Percentiles rank a stretch among this genome's conserved stretches.
Evolutionary conservation across 2,888 invertebrate genomes (phyloP).

Genomic region (Ectemnius lituratus): DNA sequence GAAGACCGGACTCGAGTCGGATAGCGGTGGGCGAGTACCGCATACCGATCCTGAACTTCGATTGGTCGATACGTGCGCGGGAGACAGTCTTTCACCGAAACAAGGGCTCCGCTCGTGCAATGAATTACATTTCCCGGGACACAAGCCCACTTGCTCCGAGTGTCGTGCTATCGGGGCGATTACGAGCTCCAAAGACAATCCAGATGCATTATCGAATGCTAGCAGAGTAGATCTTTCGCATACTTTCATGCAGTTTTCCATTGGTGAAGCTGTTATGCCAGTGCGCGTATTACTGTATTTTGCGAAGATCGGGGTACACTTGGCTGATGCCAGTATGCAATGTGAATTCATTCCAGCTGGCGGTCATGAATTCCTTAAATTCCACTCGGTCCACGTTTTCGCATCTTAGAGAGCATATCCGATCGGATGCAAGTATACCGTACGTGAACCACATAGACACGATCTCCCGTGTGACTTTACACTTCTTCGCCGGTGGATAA

Average conservation of each 20-base stretch:
- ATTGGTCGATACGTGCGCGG: not conserved
- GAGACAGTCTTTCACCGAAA: conserved; percentile 32
- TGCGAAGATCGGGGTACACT: too few species aligned
- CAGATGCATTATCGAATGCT: conserved; percentile 41
- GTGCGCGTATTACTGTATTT: too few species aligned
- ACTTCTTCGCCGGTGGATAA: conserved; percentile 30
- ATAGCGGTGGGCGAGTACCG: not conserved
- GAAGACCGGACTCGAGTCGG: too few species aligned
- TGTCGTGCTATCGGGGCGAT: conserved; percentile 9
- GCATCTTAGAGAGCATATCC: conserved; percentile 17
- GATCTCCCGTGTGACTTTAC: conserved; percentile 60
- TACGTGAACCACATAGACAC: conserved; percentile 27
- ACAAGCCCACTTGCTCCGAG: not conserved
- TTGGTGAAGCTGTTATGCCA: not conserved
- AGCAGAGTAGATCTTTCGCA: conserved; percentile 42
- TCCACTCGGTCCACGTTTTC: too few species aligned
- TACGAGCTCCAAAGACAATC: conserved; percentile 36
- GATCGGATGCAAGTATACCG: conserved; percentile 41
- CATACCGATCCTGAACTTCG: conserved; percentile 2
- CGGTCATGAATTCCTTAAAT: too few species aligned
- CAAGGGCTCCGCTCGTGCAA: conserved; percentile 24
- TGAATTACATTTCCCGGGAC: conserved; percentile 31
- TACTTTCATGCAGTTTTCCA: conserved; percentile 26
- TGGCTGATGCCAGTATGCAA: too few species aligned
- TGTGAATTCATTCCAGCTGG: too few species aligned